Evolutionary conservation across 53 echinoderm and acorn worm species (phyloP).

Genomic region (Echinometra lucunter): DNA sequence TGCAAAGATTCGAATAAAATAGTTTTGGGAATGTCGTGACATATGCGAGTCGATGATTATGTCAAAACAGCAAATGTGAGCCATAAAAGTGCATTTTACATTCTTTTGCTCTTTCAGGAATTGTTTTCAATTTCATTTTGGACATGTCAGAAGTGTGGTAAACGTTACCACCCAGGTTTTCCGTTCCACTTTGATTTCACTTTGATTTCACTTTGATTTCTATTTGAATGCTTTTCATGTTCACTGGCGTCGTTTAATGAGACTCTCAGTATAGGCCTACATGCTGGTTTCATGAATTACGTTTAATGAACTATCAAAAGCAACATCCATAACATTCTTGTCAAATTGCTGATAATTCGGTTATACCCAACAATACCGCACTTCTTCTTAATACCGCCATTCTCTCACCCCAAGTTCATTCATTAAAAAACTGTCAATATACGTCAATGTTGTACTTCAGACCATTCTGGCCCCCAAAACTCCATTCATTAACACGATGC

Average conservation of each 20-base stretch:
- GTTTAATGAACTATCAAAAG: not conserved
- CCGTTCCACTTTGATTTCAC: not conserved
- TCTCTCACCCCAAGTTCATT: slow-evolving; percentile 6
- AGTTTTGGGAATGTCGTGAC: not conserved
- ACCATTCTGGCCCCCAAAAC: not conserved
- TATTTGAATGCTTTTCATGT: not conserved
- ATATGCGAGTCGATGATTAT: not conserved
- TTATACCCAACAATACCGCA: not conserved
- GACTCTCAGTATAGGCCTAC: not conserved
- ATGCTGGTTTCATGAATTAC: not conserved
- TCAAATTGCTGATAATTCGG: not conserved
- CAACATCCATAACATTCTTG: not conserved
- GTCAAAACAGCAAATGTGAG: not conserved
- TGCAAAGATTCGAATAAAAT: not conserved
- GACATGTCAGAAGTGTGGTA: not conserved
- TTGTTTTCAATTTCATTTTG: not conserved
- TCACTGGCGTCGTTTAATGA: not conserved
- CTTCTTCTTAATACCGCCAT: not conserved
- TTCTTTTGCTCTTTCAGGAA: not conserved
- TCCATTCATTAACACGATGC: not conserved
- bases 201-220: not conserved
- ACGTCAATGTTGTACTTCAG: not conserved
- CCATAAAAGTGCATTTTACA: not conserved
- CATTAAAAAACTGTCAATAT: not conserved
- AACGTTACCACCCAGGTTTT: not conserved